A percentile compares a stretch with the other conserved stretches of the same genome.
phyloP scores from a whole-genome alignment of 2,113 vertebrate genomes.

The Toxostoma redivivum region DNA sequence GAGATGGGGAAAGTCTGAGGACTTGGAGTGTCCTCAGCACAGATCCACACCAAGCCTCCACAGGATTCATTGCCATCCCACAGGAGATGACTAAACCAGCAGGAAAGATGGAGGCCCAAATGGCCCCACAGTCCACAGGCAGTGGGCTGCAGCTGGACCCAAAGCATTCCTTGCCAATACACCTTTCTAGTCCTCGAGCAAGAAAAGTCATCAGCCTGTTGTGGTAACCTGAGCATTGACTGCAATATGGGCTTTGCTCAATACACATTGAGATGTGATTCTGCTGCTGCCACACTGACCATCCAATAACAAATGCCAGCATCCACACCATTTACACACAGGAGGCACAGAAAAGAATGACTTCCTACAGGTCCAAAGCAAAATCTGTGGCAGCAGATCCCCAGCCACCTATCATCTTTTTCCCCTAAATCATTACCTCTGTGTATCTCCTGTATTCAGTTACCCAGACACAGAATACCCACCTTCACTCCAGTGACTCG shows the following conservation, averaged over 20 bases:
- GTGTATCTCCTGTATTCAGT: background rate
- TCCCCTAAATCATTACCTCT: background rate
- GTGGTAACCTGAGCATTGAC: background rate
- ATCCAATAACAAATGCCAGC: background rate
- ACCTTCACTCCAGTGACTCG: constrained; percentile 89
- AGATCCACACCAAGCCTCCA: background rate
- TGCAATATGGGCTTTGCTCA: background rate
- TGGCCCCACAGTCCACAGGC: background rate
- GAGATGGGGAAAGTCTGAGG: background rate
- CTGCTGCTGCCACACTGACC: background rate
- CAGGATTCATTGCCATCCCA: fast-evolving
- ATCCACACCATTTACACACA: background rate
- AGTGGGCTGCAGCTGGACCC: background rate
- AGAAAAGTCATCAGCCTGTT: background rate
- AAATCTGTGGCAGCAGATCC: background rate
- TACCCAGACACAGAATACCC: background rate
- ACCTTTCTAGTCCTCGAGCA: background rate
- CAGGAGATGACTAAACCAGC: background rate
- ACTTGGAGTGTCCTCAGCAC: background rate
- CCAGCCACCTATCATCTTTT: background rate
- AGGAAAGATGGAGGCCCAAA: background rate
- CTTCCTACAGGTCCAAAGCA: background rate
- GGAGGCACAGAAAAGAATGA: background rate
- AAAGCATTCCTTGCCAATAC: background rate
- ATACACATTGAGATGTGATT: background rate